phyloP scores from a whole-genome alignment of 1,140 invertebrate genomes.

The Cheumatopsyche charites region DNA sequence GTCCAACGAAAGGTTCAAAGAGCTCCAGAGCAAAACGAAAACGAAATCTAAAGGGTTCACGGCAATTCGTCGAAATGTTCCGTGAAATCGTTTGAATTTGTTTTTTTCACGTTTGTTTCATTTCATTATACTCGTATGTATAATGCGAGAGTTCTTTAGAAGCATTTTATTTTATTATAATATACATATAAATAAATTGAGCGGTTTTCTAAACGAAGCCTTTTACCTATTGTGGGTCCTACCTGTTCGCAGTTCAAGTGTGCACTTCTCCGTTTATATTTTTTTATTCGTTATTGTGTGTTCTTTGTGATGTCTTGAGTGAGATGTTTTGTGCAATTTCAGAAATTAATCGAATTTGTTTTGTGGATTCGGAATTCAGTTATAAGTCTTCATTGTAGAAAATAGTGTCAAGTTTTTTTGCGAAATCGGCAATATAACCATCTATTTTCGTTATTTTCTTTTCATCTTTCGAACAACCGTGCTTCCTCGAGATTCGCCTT shows the following conservation, averaged over 20 bases:
- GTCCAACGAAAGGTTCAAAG: background rate
- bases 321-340: no score
- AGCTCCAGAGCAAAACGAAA: background rate
- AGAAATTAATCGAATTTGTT: no score
- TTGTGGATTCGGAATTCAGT: no score
- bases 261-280: slow-evolving; percentile 17
- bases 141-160: slow-evolving; percentile 38
- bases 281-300: background rate
- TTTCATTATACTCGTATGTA: slow-evolving; percentile 38
- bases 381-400: no score
- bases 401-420: no score
- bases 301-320: no score
- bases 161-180: no score
- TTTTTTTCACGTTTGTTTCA: slow-evolving; percentile 44
- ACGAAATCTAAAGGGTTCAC: background rate
- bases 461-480: no score
- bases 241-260: slow-evolving; percentile 1
- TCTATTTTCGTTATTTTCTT: no score
- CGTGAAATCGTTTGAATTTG: slow-evolving; percentile 47
- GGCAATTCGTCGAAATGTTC: slow-evolving; percentile 37
- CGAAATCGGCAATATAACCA: no score
- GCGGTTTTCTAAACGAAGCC: slow-evolving; percentile 36
- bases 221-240: slow-evolving; percentile 26
- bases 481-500: no score
- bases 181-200: slow-evolving; percentile 46